A percentile compares a stretch with the other conserved stretches of the same genome.
Conservation (phyloP, 2,113 vertebrate species). For the Alces alces region DNA sequence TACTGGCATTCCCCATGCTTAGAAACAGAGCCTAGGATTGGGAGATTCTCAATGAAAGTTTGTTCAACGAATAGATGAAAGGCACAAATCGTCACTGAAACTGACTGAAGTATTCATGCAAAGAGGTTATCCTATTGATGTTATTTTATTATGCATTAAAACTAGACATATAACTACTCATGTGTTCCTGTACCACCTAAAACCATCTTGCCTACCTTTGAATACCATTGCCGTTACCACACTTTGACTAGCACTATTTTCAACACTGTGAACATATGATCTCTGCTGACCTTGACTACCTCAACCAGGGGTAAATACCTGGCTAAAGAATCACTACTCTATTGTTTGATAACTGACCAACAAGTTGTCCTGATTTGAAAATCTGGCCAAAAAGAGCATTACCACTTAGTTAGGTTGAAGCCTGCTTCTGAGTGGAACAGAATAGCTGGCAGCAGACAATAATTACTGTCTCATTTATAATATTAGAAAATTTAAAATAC, state of each 20-base stretch:
- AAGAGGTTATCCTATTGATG: neutral
- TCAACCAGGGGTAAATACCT: neutral
- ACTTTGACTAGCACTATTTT: neutral
- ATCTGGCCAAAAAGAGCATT: neutral
- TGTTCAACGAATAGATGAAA: neutral
- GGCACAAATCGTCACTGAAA: neutral
- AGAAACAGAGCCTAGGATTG: neutral
- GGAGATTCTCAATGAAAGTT: neutral
- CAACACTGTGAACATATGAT: neutral
- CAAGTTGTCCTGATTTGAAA: neutral
- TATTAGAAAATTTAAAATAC: neutral
- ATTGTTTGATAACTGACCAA: neutral
- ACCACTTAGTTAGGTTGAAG: neutral
- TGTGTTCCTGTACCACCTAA: neutral
- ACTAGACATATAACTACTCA: neutral
- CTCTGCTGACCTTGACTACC: neutral
- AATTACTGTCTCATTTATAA: neutral
- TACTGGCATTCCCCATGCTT: neutral
- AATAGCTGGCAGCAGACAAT: neutral
- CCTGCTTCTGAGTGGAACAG: neutral
- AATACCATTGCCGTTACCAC: neutral
- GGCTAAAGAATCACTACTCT: neutral
- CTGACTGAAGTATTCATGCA: neutral
- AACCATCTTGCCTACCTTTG: neutral
- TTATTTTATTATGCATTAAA: neutral